These are phyloP conservation scores for Ursus arctos DNA, from an alignment of 2,113 vertebrate genomes.

Conservation along the genomic window DNA sequence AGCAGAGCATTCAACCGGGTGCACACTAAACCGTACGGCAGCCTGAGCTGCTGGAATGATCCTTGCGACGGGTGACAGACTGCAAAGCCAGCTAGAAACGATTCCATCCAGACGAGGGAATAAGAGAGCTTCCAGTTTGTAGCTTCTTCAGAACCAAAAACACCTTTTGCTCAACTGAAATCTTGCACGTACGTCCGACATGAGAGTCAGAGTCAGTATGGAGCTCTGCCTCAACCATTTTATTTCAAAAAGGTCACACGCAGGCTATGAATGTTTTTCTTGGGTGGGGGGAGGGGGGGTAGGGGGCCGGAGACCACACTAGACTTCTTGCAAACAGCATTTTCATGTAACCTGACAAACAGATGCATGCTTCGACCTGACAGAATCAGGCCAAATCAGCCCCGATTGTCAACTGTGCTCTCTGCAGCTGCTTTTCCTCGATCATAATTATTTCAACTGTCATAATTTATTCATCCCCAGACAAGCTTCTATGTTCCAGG, in stretches of 20 bases:
- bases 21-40: neutral
- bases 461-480: slow-evolving; percentile 79
- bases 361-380: slow-evolving; percentile 62
- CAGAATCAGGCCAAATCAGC: slow-evolving; percentile 74
- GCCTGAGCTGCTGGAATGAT: neutral
- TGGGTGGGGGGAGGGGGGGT: fast-evolving
- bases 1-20: neutral
- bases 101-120: neutral
- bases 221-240: neutral
- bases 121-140: neutral
- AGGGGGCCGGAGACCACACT: neutral
- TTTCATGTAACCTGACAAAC: slow-evolving; percentile 56
- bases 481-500: slow-evolving; percentile 10
- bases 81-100: neutral
- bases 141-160: neutral
- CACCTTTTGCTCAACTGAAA: neutral
- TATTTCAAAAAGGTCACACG: neutral
- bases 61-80: neutral
- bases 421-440: slow-evolving; percentile 8
- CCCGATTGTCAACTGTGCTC: neutral
- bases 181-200: neutral
- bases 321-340: neutral
- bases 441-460: slow-evolving; percentile 74
- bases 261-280: neutral
- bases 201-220: neutral